phyloP scores from a whole-genome alignment of 2,888 invertebrate genomes.

The Thumatha senex region DNA sequence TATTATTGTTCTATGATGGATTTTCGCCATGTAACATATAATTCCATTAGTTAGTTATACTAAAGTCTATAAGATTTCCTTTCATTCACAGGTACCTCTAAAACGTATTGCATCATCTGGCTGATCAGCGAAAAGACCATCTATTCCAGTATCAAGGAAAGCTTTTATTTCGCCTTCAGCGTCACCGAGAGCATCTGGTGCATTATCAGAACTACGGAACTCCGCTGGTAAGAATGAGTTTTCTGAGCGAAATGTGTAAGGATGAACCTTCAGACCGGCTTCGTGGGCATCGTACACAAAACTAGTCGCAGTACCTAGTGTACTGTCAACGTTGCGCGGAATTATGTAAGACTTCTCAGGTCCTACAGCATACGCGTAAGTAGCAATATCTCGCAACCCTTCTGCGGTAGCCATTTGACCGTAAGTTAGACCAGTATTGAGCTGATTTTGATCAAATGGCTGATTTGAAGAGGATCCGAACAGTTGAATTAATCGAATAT shows the following conservation, averaged over 20 bases:
- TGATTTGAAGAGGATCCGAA: constrained; percentile 41
- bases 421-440: constrained; percentile 59
- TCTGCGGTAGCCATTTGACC: constrained; percentile 67
- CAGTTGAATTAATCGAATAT: constrained; percentile 64
- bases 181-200: constrained; percentile 55
- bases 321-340: constrained; percentile 54
- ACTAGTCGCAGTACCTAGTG: constrained; percentile 54
- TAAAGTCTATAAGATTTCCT: too few species aligned
- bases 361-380: constrained; percentile 69
- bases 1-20: too few species aligned
- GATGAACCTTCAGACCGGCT: constrained; percentile 70
- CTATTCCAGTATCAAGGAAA: constrained; percentile 65
- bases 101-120: constrained; percentile 62
- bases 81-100: constrained; percentile 43
- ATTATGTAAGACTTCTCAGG: constrained; percentile 72
- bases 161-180: constrained; percentile 58
- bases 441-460: constrained; percentile 60
- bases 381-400: constrained; percentile 66
- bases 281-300: constrained; percentile 67
- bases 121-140: constrained; percentile 71
- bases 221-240: constrained; percentile 65
- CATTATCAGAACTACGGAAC: constrained; percentile 50
- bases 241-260: constrained; percentile 72
- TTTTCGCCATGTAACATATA: too few species aligned
- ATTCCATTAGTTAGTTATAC: too few species aligned